A percentile compares a stretch with the other conserved stretches of the same genome.
Evolutionary conservation across 2,888 invertebrate species (phyloP).

Genomic region (Rhabditoides inermis): DNA sequence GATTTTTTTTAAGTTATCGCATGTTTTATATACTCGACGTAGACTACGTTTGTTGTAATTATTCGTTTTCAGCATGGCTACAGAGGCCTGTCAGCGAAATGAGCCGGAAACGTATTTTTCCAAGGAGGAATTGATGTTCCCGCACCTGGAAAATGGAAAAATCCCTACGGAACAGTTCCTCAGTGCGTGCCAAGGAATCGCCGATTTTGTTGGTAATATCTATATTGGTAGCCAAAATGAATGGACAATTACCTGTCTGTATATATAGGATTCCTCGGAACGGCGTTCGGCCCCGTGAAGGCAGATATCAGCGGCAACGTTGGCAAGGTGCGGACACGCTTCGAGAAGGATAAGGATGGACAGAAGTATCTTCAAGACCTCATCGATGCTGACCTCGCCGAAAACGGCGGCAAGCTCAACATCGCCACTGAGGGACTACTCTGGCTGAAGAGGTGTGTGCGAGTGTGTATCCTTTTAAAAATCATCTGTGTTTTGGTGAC

Average conservation of each 20-base stretch:
- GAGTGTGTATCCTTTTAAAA: background rate
- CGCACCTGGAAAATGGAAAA: slow-evolving; percentile 34
- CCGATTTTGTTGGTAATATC: slow-evolving; percentile 47
- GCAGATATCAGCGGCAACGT: slow-evolving; percentile 49
- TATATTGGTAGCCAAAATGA: background rate
- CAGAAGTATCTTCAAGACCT: slow-evolving; percentile 38
- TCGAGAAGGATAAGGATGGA: slow-evolving; percentile 28
- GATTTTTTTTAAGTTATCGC: no score
- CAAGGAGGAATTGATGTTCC: slow-evolving; percentile 42
- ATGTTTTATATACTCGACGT: no score
- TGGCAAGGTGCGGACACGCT: slow-evolving; percentile 37
- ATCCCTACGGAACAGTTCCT: slow-evolving; percentile 50
- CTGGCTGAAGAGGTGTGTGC: slow-evolving; percentile 46
- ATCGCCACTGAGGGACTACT: slow-evolving; percentile 48
- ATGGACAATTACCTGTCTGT: background rate
- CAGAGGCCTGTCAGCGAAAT: no score
- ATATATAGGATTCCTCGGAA: slow-evolving; percentile 39
- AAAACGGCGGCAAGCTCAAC: slow-evolving; percentile 42
- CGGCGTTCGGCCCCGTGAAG: slow-evolving; percentile 40
- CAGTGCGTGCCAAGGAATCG: slow-evolving; percentile 49
- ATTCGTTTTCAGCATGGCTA: no score
- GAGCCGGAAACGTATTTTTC: slow-evolving; percentile 39
- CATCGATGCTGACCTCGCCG: slow-evolving; percentile 42
- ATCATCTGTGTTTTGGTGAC: background rate
- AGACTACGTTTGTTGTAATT: no score